Base-by-base conservation (phyloP, 2,797 vertebrate genomes). In the Bradypodion ventrale region DNA sequence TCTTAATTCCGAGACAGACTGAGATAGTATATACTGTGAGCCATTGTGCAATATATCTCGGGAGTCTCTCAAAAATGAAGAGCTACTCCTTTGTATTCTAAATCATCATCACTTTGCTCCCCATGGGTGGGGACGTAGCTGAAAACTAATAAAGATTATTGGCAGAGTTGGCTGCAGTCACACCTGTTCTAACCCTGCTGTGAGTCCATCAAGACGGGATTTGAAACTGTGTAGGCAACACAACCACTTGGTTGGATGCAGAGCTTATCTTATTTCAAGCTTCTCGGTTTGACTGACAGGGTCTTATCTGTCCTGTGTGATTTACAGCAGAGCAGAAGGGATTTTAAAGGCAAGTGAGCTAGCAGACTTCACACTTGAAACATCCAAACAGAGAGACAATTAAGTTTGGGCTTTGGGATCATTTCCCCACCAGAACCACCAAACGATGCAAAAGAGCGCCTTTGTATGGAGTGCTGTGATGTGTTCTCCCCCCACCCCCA, bases 321-420 rank as follows among this genome's bases (percentile, higher is more conserved):
- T 81, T 69, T 76, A 60, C 15, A 68, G 68, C 72, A 29, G 59
- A 37, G 52, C 65, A 72, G 56, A 56, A 13, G n/a, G 49, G 35
- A 78, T 79, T 23, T 37, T 40, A 52, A 60, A 60, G 75, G 62
- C 60, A 80, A 75, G 75, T 21, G 46, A 85, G 29, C 29, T 35
- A 32, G 29, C 13, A 29, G 42, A 37, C 44, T 65, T 49, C 37
- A 29, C 40, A 40, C 42, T 37, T 19, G 16, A 29, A 84, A 40
- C 37, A 49, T 6, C 75, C 69, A 85, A 85, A 72, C 40, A 37
- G 10, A 40, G 25, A 1, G 59, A 16, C 52, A 59, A 78, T 72
- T 35, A 72, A 35, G 25, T 56, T 32, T 4, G 5, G 12, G 19
- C 15, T 60, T 78, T 23, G 19, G 42, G 32, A 44, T 2, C 5